Percentiles rank a stretch among this genome's conserved stretches.
Evolutionary conservation across 2,888 invertebrate genomes (phyloP).

Genomic region (Myathropa florea): DNA sequence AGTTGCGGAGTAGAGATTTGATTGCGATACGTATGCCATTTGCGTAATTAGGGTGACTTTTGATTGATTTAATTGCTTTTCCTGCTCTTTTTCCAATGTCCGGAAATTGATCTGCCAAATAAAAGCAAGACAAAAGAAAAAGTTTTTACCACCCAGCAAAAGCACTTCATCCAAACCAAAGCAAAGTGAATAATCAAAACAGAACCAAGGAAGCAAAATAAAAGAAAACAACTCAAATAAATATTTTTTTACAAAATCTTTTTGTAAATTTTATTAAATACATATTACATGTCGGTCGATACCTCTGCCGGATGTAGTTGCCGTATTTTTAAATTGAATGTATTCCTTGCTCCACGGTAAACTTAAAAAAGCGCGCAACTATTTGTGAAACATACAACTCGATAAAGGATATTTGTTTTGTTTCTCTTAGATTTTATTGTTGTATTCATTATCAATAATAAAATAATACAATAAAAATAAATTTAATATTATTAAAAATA

Average conservation of each 20-base stretch:
- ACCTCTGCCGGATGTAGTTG: slow-evolving; percentile 36
- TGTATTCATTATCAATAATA: slow-evolving; percentile 39
- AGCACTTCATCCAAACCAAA: not conserved
- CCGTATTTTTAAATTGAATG: not conserved
- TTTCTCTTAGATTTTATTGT: slow-evolving; percentile 32
- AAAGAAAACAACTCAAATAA: slow-evolving; percentile 21
- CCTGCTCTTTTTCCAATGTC: too few species aligned
- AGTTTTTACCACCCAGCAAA: too few species aligned
- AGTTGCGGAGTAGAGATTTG: too few species aligned
- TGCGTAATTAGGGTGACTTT: too few species aligned
- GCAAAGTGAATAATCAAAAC: not conserved
- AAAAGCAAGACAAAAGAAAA: too few species aligned
- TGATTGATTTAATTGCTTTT: too few species aligned
- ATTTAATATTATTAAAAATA: slow-evolving; percentile 53
- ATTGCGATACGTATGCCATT: too few species aligned
- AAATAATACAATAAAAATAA: slow-evolving; percentile 64
- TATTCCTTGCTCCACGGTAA: slow-evolving; percentile 23
- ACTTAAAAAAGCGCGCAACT: slow-evolving; percentile 13
- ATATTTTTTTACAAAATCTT: slow-evolving; percentile 56
- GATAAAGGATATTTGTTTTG: not conserved
- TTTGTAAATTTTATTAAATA: slow-evolving; percentile 49
- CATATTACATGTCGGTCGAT: slow-evolving; percentile 42
- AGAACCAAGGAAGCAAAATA: slow-evolving; percentile 4
- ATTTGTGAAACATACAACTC: slow-evolving; percentile 54
- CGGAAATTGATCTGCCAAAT: too few species aligned